Percentiles rank a stretch among this genome's conserved stretches.
Evolutionary conservation across 2,113 vertebrate species (phyloP).

Genomic region (Pomatostomus ruficeps): DNA sequence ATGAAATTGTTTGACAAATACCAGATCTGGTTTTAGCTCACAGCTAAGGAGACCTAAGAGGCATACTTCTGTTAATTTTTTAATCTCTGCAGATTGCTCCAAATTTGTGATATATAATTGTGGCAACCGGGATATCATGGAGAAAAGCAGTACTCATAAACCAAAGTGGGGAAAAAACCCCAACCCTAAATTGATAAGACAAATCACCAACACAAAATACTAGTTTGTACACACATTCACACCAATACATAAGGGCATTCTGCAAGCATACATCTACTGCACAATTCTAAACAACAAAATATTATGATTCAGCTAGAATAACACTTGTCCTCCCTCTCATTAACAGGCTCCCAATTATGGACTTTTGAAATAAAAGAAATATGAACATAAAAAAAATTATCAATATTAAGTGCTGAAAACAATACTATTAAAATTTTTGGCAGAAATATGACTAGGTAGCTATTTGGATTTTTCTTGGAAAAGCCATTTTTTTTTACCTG

Average conservation of each 20-base stretch:
- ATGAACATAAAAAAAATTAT: slow-evolving; percentile 11
- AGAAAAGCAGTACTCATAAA: slow-evolving; percentile 5
- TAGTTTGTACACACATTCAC: neutral
- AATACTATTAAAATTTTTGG: neutral
- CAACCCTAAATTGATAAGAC: neutral
- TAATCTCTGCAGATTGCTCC: neutral
- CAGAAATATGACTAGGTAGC: neutral
- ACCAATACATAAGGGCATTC: slow-evolving; percentile 3
- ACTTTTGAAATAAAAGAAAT: slow-evolving; percentile 60
- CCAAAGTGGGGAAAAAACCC: neutral
- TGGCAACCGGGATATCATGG: neutral
- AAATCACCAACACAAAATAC: slow-evolving; percentile 24
- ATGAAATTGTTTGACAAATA: neutral
- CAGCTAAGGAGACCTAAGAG: neutral
- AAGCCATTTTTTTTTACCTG: slow-evolving; percentile 81
- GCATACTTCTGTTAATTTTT: neutral
- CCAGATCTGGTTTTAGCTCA: neutral
- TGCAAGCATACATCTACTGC: slow-evolving; percentile 17
- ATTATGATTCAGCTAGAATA: slow-evolving; percentile 35
- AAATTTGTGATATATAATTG: neutral
- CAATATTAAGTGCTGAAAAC: neutral
- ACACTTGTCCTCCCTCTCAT: slow-evolving; percentile 58
- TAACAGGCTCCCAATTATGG: slow-evolving; percentile 43
- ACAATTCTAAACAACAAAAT: slow-evolving; percentile 19
- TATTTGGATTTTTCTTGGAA: slow-evolving; percentile 3